These are phyloP conservation scores for Agrotis clavis DNA, from an alignment of 2,888 invertebrate species.

Conservation along the genomic window DNA sequence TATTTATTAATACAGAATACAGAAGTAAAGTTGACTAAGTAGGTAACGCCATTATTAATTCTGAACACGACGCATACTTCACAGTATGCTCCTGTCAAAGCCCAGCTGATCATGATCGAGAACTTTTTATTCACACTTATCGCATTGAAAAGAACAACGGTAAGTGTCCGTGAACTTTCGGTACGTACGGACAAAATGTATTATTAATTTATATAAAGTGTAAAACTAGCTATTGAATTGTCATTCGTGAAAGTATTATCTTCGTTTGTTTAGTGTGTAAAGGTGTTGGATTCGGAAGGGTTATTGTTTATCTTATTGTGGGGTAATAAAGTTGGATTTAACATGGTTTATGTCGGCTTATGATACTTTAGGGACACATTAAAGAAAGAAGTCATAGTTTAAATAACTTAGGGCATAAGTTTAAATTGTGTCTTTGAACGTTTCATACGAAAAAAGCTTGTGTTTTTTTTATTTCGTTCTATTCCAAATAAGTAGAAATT, in stretches of 20 bases:
- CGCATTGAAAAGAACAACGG: conserved; percentile 12
- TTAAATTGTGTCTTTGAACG: not conserved
- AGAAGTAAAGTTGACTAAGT: conserved; percentile 10
- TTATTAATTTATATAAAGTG: conserved; percentile 48
- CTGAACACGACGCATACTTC: conserved; percentile 32
- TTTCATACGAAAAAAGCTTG: too few species aligned
- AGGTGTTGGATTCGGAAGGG: conserved; percentile 26
- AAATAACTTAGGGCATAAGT: too few species aligned
- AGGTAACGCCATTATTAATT: conserved; percentile 26
- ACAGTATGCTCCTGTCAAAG: conserved; percentile 24
- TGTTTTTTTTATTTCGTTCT: too few species aligned
- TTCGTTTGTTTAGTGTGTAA: conserved; percentile 33
- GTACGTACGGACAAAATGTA: conserved; percentile 28
- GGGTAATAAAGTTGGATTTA: conserved; percentile 2
- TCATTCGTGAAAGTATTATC: conserved; percentile 20
- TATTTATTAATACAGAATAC: not conserved
- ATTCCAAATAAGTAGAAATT: too few species aligned
- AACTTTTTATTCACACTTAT: conserved; percentile 38
- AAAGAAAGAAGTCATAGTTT: not conserved
- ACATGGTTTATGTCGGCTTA: too few species aligned
- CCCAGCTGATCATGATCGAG: conserved; percentile 35
- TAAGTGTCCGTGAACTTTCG: conserved; percentile 41
- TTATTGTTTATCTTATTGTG: conserved; percentile 4
- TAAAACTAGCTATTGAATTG: conserved; percentile 28
- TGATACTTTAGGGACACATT: not conserved